Base-by-base conservation (phyloP, 2,113 vertebrate species). In the Ornithorhynchus anatinus region DNA sequence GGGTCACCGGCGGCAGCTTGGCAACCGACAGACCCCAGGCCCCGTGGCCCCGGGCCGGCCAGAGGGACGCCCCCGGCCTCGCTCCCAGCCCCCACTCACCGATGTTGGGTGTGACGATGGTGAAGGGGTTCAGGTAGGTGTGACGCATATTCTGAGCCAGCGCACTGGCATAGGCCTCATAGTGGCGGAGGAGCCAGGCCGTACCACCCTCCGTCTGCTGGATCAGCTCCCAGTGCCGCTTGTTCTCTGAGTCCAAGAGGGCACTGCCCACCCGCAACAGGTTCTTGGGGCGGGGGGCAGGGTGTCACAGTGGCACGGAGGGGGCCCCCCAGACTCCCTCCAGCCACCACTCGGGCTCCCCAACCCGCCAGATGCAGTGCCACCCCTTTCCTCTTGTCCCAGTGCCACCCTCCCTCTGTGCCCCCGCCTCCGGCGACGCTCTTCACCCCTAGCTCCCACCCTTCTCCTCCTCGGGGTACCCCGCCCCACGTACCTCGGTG, bases 71-170 rank as follows among this genome's bases (percentile, higher is more conserved):
- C 22, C 33, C 23, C 37, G 27, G 35, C 31, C 35, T 12, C 3
- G 5, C 6, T 48, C 35, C 54, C 12, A 2, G 9, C n/a, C 13
- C 2, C 20, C 56, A 2, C 94, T 94, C 82, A 99, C 97, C 96
- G 1, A 99, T 97, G 83, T 99, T 95, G 53, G 96, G 96, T 0
- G 97, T 98, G 91, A 97, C 79, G 35, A 99, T 96, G 78, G 97
- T 98, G 91, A 99, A 99, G 72, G 97, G 97, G 85, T 90, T 97
- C 25, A 99, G 95, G 89, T 99, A 99, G 8, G 97, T 99, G 89
- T 96, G 96, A 85, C 95, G 95, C 97, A 99, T 98, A 87, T 98
- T 99, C 90, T 94, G 95, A 0, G 97, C 97, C 86, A 99, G 91
- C 0, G 94, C 94, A 32, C 93, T 96, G 59, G 96, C 96, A 0